A percentile compares a stretch with the other conserved stretches of the same genome.
phyloP scores from a whole-genome alignment of 2,797 vertebrate genomes.

The Coluber constrictor region DNA sequence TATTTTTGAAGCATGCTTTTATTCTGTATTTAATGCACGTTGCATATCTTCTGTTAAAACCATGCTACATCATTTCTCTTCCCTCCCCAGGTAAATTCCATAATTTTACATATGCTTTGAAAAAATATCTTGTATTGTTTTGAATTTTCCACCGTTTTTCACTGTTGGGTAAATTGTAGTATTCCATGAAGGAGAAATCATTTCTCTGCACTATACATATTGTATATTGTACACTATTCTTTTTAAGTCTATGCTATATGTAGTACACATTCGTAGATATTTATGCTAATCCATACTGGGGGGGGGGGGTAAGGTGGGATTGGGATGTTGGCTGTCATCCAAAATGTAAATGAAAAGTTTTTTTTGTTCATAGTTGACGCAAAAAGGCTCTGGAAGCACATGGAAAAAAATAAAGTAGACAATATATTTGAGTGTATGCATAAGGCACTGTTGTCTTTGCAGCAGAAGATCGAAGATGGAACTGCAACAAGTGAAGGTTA shows the following conservation, averaged over 20 bases:
- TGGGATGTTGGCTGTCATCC: background rate
- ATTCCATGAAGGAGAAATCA: background rate
- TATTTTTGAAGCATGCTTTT: background rate
- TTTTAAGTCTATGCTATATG: background rate
- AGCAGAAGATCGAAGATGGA: conserved; percentile 76
- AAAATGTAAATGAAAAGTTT: conserved; percentile 34
- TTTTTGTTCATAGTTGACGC: conserved; percentile 74
- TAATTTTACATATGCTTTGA: background rate
- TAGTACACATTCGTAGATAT: background rate
- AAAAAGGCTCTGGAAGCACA: conserved; percentile 76
- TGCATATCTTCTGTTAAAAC: background rate
- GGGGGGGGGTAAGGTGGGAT: background rate
- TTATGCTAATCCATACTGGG: background rate
- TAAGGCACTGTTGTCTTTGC: conserved; percentile 73
- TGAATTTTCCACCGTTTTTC: background rate
- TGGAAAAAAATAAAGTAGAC: conserved; percentile 76
- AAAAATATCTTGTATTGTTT: background rate
- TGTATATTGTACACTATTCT: background rate
- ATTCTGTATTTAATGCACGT: background rate
- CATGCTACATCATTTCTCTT: background rate
- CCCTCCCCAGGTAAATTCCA: background rate
- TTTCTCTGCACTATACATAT: background rate
- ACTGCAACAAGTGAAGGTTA: conserved; percentile 85
- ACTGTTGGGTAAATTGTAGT: background rate
- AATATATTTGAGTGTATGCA: conserved; percentile 73